Evolutionary conservation across 1,140 invertebrate species (phyloP), one percentile per base, ranked within the genome.

Genomic region (Coelopa frigida): DNA sequence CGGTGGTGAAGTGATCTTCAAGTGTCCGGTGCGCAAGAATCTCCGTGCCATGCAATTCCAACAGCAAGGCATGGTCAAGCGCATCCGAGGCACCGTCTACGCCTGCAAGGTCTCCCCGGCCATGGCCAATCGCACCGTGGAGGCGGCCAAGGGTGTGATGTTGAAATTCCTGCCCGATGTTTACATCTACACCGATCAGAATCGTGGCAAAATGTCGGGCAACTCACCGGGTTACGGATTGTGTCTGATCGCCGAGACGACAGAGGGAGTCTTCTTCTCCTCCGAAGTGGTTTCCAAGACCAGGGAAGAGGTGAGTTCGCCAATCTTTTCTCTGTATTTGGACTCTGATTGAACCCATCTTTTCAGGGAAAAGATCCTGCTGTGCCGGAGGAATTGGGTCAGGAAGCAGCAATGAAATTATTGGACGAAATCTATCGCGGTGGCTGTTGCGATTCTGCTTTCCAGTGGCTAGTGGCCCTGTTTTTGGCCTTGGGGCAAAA

Each of bases 401-500:
- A 77, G 62, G 75, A 86, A 56, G 88, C 89, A 26, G 89, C 90
- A 1, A 76, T 81, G 57, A 74, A 77, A 46, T 71, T 98, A 5
- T 64, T 98, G 11, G 84, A 94, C 59, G 94, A 98, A 79, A 88
- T 99, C 52, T 87, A 87, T 63, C 75, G 82, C 37, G 92, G 91
- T 29, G 95, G 95, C n/a, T 89, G 90, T 66, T 78, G 92, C 1
- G 93, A 97, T 71, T 89, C 92, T 2, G 71, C 78, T 12, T 90
- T 85, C 63, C 96, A 99, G 75, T 82, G 83, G 70, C 71, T 97
- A 45, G 78, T 86, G 2, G 78, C 84, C 14, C 72, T 96, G 6
- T 91, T 87, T 65, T 98, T 99, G 93, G 83, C 89, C 4, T 75
- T 98, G 1, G 86, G 91, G 10, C 89, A 89, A 62, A 92, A 92